phyloP scores from a whole-genome alignment of 2,797 vertebrate species.

The Lacerta viridis region DNA sequence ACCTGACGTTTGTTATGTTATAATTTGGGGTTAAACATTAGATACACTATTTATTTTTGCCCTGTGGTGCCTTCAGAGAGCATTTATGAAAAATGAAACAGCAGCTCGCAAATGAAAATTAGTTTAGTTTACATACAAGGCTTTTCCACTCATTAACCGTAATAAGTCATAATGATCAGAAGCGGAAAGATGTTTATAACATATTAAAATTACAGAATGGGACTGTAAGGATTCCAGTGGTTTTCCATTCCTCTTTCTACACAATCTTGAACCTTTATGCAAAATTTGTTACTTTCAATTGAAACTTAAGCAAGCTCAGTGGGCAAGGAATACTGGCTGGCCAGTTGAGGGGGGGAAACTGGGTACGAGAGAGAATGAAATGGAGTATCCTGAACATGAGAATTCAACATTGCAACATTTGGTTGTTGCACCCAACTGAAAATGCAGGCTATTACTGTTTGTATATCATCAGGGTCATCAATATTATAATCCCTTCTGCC shows the following conservation, averaged over 20 bases:
- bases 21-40: conserved; percentile 6
- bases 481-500: too few species aligned
- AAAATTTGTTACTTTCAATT: neutral
- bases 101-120: neutral
- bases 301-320: neutral
- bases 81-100: conserved; percentile 9
- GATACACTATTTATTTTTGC: neutral
- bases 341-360: neutral
- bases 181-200: neutral
- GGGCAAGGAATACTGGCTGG: neutral
- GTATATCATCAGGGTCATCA: too few species aligned
- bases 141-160: neutral
- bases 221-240: neutral
- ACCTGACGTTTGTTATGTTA: conserved; percentile 16
- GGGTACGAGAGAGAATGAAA: neutral
- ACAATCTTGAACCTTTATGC: neutral
- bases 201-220: neutral
- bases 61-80: conserved; percentile 8
- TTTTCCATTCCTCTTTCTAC: too few species aligned
- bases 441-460: too few species aligned
- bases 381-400: neutral
- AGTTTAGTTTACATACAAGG: neutral
- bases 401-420: neutral
- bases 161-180: neutral
- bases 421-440: too few species aligned